Conservation (phyloP, 2,797 vertebrate genomes). For the Synaphobranchus kaupii region DNA sequence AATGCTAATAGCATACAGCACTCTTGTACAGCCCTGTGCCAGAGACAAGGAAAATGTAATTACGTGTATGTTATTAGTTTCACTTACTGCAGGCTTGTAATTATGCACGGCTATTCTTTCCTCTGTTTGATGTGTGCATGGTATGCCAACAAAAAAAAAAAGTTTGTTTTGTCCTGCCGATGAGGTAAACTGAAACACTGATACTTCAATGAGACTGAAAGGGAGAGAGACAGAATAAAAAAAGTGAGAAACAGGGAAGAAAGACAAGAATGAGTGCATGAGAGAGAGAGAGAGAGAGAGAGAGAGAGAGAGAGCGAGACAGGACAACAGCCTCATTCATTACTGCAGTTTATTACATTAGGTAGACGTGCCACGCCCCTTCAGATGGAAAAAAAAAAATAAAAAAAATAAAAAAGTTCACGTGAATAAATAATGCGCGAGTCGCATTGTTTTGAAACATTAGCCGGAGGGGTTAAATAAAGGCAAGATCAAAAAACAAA, state of each 20-base stretch:
- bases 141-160: neutral
- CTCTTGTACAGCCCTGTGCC: neutral
- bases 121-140: neutral
- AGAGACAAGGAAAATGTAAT: neutral
- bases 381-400: constrained; percentile 24
- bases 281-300: neutral
- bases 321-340: constrained; percentile 65
- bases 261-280: neutral
- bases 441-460: constrained; percentile 70
- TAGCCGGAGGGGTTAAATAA: constrained; percentile 80
- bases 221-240: neutral
- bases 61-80: neutral
- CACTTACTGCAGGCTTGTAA: neutral
- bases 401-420: constrained; percentile 8
- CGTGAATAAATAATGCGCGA: constrained; percentile 60
- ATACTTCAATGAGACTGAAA: neutral
- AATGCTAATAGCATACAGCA: neutral
- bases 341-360: constrained; percentile 72
- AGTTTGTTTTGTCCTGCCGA: neutral
- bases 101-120: neutral
- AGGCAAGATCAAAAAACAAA: constrained; percentile 62
- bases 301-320: neutral
- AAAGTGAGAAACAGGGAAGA: constrained; percentile 5
- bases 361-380: constrained; percentile 72
- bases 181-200: neutral